Percentiles rank a stretch among this genome's conserved stretches.
Evolutionary conservation across 2,113 vertebrate species (phyloP).

Genomic region (Microcebus lehilahytsara): DNA sequence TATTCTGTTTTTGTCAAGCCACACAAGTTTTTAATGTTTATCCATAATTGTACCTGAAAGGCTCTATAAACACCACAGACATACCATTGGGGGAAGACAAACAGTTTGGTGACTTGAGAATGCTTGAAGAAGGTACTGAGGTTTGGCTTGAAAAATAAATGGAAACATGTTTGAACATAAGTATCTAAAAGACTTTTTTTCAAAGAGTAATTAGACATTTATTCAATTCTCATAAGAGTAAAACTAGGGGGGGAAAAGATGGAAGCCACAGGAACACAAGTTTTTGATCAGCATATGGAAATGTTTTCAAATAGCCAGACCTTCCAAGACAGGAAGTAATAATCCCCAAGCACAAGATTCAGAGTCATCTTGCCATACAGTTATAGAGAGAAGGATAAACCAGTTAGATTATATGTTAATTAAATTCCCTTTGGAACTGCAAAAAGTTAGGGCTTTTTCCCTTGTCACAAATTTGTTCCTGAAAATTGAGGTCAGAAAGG

Average conservation of each 20-base stretch:
- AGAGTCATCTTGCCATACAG: neutral
- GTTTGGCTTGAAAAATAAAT: neutral
- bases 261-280: neutral
- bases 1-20: neutral
- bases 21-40: neutral
- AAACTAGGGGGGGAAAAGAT: neutral
- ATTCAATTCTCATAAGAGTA: neutral
- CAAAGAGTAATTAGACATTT: neutral
- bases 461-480: neutral
- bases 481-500: conserved; percentile 10
- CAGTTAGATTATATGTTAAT: neutral
- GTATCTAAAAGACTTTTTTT: neutral
- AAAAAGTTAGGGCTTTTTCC: neutral
- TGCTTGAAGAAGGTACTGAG: neutral
- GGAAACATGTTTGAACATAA: neutral
- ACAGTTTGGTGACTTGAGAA: neutral
- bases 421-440: neutral
- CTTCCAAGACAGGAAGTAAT: neutral
- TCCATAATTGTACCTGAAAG: neutral
- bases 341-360: neutral
- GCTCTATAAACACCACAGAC: neutral
- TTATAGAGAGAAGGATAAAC: neutral
- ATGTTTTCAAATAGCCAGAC: neutral
- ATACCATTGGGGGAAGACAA: neutral
- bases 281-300: neutral